These are phyloP conservation scores for Camelus dromedarius DNA, from an alignment of 2,113 vertebrate species.

Conservation along the genomic window DNA sequence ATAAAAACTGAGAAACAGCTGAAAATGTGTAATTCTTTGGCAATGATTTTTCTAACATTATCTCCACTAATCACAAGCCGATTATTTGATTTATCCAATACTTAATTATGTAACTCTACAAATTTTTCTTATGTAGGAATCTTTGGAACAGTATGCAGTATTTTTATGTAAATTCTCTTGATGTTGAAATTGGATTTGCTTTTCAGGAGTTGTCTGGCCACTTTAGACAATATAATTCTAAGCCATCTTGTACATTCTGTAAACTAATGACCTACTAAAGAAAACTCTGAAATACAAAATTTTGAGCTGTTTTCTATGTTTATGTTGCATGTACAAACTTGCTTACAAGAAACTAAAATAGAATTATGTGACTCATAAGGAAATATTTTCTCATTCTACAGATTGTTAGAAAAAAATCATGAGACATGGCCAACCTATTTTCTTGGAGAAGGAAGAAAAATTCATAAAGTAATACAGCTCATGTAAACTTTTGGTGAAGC, in stretches of 20 bases:
- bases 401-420: conserved; percentile 59
- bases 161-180: neutral
- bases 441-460: neutral
- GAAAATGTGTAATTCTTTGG: neutral
- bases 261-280: conserved; percentile 62
- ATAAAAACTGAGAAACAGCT: neutral
- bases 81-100: conserved; percentile 28
- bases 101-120: neutral
- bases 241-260: conserved; percentile 53
- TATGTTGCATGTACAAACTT: conserved; percentile 81
- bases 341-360: conserved; percentile 80
- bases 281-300: conserved; percentile 74
- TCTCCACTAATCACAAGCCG: neutral
- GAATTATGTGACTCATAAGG: conserved; percentile 76
- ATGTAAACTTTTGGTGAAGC: neutral
- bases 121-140: neutral
- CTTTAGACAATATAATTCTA: conserved; percentile 51
- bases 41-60: neutral
- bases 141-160: neutral
- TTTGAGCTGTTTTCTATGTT: conserved; percentile 84
- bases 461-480: neutral
- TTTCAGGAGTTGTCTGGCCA: conserved; percentile 4
- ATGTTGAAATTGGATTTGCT: conserved; percentile 31
- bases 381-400: conserved; percentile 75
- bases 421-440: neutral